These are phyloP conservation scores for Monodelphis domestica DNA, from an alignment of 2,797 vertebrate species.

Conservation along the genomic window DNA sequence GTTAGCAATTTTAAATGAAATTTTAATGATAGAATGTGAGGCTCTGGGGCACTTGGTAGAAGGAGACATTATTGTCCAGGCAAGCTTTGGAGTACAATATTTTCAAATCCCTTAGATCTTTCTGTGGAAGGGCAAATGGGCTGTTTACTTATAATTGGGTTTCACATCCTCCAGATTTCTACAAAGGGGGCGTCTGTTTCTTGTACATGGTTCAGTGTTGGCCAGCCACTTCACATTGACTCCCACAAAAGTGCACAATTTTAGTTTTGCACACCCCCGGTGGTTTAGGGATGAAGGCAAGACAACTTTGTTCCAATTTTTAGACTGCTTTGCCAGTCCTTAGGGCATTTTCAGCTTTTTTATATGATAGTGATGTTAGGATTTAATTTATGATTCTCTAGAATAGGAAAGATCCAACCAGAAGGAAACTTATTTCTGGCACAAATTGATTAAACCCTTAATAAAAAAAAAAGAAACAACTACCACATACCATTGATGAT, in stretches of 20 bases:
- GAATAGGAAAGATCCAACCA: conserved; percentile 39
- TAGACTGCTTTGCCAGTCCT: neutral
- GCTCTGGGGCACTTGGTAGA: neutral
- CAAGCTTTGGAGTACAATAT: neutral
- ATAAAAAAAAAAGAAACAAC: conserved; percentile 8
- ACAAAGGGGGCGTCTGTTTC: neutral
- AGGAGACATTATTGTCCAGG: neutral
- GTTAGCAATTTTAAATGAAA: neutral
- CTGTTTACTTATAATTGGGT: neutral
- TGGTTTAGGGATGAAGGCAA: neutral
- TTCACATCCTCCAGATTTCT: neutral
- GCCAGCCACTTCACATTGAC: neutral
- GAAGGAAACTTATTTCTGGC: conserved; percentile 40
- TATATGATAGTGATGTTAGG: too few relatives aligned
- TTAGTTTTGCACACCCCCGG: neutral
- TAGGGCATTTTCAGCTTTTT: conserved; percentile 22
- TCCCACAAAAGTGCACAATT: neutral
- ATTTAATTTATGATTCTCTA: neutral
- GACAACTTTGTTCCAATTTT: neutral
- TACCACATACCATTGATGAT: neutral
- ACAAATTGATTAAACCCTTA: conserved; percentile 20
- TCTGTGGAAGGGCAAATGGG: neutral
- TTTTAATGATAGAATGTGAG: neutral
- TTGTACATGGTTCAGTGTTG: neutral
- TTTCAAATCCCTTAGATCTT: neutral